Conservation (phyloP, 2,113 vertebrate genomes). For the Hypomesus transpacificus region DNA sequence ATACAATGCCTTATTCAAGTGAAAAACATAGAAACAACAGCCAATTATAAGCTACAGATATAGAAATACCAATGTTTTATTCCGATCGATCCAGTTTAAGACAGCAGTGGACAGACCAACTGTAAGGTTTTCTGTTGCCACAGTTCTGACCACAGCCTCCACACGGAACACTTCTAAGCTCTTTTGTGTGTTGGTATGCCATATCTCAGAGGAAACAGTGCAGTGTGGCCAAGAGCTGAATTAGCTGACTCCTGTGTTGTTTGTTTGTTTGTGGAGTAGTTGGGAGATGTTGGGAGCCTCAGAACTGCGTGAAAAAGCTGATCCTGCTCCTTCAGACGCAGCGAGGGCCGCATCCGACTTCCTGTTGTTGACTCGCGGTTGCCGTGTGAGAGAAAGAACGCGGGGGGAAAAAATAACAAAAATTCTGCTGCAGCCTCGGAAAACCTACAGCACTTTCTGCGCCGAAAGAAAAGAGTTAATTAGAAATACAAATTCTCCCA, state of each 20-base stretch:
- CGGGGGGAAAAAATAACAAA: constrained; percentile 18
- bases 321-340: constrained; percentile 65
- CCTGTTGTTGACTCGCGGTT: constrained; percentile 68
- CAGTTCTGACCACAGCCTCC: too few relatives aligned
- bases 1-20: too few relatives aligned
- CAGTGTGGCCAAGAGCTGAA: constrained; percentile 53
- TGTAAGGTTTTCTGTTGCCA: too few relatives aligned
- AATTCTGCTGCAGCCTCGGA: constrained; percentile 61
- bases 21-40: not conserved
- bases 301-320: constrained; percentile 67
- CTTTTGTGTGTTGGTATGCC: not conserved
- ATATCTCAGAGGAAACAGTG: constrained; percentile 30
- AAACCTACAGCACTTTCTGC: constrained; percentile 77
- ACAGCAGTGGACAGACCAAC: not conserved
- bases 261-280: constrained; percentile 69
- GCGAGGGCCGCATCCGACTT: constrained; percentile 66
- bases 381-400: constrained; percentile 16
- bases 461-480: constrained; percentile 97
- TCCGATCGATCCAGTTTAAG: not conserved
- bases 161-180: too few relatives aligned
- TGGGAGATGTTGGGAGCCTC: constrained; percentile 56
- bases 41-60: constrained; percentile 42
- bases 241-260: constrained; percentile 57
- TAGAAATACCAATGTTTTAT: constrained; percentile 8
- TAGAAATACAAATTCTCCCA: constrained; percentile 98